A percentile compares a stretch with the other conserved stretches of the same genome.
These are phyloP conservation scores for Oenanthe melanoleuca DNA, from an alignment of 2,113 vertebrate species.

Conservation along the genomic window DNA sequence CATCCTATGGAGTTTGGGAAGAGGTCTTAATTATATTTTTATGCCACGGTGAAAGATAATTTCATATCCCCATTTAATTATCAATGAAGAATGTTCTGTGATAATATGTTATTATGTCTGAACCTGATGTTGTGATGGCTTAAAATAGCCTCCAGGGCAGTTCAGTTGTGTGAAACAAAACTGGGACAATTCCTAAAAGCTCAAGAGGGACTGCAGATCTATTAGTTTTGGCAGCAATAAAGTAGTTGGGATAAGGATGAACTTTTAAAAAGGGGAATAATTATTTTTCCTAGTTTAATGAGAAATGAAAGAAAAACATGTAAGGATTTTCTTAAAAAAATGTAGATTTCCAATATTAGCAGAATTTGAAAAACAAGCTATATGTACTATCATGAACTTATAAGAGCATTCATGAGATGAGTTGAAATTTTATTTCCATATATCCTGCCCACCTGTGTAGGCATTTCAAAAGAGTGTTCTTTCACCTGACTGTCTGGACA, in stretches of 20 bases:
- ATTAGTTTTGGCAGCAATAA: conserved; percentile 23
- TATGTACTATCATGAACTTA: not conserved
- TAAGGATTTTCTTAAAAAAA: not conserved
- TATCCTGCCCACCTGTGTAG: not conserved
- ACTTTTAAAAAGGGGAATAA: not conserved
- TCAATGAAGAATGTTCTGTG: not conserved
- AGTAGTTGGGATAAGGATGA: not conserved
- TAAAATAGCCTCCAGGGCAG: conserved; percentile 44
- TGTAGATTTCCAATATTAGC: not conserved
- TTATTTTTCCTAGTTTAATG: not conserved
- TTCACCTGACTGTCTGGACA: not conserved
- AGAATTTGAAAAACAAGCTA: not conserved
- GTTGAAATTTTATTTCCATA: not conserved
- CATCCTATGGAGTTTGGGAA: not conserved
- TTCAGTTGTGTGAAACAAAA: not conserved
- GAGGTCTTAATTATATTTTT: not conserved
- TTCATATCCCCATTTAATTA: not conserved
- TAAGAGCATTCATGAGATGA: not conserved
- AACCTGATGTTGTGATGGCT: not conserved
- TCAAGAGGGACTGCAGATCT: not conserved
- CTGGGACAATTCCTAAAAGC: conserved; percentile 36
- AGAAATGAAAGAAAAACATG: not conserved
- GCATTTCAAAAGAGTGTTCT: not conserved
- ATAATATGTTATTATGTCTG: not conserved
- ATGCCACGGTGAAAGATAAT: not conserved